Evolutionary conservation across 1,140 invertebrate species (phyloP), one percentile per base, ranked within the genome.

Genomic region (Rhagoletis zephyria): DNA sequence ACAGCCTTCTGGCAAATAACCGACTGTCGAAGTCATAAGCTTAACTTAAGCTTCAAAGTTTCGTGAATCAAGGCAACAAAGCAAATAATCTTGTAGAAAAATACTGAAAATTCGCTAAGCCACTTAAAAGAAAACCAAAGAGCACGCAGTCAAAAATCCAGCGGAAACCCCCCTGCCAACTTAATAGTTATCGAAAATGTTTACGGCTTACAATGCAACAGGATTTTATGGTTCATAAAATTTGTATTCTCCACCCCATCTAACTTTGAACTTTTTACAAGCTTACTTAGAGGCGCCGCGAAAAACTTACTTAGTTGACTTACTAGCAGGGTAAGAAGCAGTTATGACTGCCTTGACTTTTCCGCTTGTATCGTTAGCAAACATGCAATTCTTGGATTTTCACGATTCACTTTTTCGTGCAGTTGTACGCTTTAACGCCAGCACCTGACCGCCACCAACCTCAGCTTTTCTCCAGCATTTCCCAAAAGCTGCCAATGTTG

Each of bases 191-290:
- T 74, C 67, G 42, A 48, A 74, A 74, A 42, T 74, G 67, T n/a
- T 74, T 74, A 74, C 67, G 42, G 4, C 10, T 74, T 30, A 74
- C 4, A 74, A 48, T 74, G 42, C 14, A 48, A 48, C 14, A 48
- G 42, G 1, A 74, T 74, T 74, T 74, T 74, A 74, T 74, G 40
- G 67, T 45, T 74, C 67, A 74, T 74, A 74, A 74, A 74, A 48
- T 45, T 74, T 74, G 40, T 74, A 4, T n/a, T 14, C 40, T 67
- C 67, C 2, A 16, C 45, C 45, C 16, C 10, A n/a, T 74, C 45
- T 40, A 10, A 67, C 10, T 74, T 48, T n/a, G 45, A 3, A 42
- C 42, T 74, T 74, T 63, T 63, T 4, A 14, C 12, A 63, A 63
- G 67, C 67, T 16, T 74, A 74, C 67, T 45, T 48, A 0, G 3